Percentiles rank a stretch among this genome's conserved stretches.
These are phyloP conservation scores for Lycocorax pyrrhopterus DNA, from an alignment of 2,113 vertebrate genomes.

Conservation along the genomic window DNA sequence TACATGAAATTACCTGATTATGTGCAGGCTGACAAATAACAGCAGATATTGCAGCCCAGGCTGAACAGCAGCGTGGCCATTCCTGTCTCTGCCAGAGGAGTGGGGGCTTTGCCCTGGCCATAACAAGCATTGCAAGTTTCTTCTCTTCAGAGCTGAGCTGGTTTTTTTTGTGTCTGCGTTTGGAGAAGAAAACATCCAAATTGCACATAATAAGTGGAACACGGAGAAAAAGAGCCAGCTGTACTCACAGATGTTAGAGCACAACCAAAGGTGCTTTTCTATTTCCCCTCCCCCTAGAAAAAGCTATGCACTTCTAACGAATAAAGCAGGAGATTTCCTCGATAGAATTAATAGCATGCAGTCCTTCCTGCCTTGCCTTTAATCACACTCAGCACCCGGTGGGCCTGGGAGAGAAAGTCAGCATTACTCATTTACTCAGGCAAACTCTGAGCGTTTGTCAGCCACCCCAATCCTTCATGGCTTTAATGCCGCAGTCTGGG, in stretches of 20 bases:
- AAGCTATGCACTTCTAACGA: neutral
- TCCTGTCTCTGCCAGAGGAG: neutral
- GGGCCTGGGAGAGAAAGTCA: neutral
- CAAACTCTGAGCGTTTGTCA: neutral
- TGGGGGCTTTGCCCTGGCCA: neutral
- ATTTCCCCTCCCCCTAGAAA: neutral
- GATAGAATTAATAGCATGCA: conserved; percentile 25
- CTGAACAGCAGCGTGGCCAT: neutral
- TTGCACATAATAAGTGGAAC: conserved; percentile 24
- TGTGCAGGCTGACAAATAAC: conserved; percentile 24
- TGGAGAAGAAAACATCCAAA: conserved; percentile 44
- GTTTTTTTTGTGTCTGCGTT: neutral
- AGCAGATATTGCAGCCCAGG: conserved; percentile 1
- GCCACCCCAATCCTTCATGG: neutral
- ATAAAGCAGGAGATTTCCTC: conserved; percentile 38
- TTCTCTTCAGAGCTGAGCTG: neutral
- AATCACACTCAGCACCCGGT: conserved; percentile 26
- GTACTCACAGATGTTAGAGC: conserved; percentile 44
- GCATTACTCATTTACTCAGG: neutral
- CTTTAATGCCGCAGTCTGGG: neutral
- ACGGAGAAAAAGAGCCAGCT: conserved; percentile 23
- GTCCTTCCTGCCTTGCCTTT: conserved; percentile 27
- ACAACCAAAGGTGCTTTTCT: conserved; percentile 32
- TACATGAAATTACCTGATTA: conserved; percentile 58
- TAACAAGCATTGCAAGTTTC: neutral